These are phyloP conservation scores for Sterna hirundo DNA, from an alignment of 2,113 vertebrate genomes.

Conservation along the genomic window DNA sequence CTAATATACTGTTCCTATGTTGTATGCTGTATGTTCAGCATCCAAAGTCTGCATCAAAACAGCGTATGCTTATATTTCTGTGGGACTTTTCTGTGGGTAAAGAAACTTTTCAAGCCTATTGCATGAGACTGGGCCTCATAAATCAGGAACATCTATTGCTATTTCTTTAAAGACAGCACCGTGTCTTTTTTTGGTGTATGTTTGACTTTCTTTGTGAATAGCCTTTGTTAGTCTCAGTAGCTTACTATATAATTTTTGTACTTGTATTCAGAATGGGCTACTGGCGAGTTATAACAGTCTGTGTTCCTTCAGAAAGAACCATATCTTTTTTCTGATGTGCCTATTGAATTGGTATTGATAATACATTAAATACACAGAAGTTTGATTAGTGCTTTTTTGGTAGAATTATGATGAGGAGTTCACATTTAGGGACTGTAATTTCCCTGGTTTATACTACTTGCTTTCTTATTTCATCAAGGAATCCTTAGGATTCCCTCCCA, in stretches of 20 bases:
- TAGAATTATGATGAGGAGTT: not conserved
- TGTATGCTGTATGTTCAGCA: not conserved
- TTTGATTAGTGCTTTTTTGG: not conserved
- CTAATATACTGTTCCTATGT: not conserved
- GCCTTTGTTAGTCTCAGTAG: not conserved
- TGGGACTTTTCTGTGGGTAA: not conserved
- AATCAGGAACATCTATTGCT: not conserved
- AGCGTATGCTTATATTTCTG: accelerated
- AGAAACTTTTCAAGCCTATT: not conserved
- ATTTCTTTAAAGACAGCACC: not conserved
- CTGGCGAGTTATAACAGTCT: accelerated
- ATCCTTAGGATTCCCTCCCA: not conserved
- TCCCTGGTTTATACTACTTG: not conserved
- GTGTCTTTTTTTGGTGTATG: not conserved
- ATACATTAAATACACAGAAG: not conserved
- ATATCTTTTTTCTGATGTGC: not conserved
- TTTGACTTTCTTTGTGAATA: not conserved
- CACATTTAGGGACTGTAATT: not conserved
- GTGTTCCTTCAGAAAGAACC: not conserved
- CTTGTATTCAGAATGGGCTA: not conserved
- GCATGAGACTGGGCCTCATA: not conserved
- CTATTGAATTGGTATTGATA: not conserved
- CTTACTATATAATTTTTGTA: not conserved
- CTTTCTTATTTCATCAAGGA: not conserved
- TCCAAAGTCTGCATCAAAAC: not conserved